Conservation (phyloP, 2,797 vertebrate species). For the Austrolebias charrua region DNA sequence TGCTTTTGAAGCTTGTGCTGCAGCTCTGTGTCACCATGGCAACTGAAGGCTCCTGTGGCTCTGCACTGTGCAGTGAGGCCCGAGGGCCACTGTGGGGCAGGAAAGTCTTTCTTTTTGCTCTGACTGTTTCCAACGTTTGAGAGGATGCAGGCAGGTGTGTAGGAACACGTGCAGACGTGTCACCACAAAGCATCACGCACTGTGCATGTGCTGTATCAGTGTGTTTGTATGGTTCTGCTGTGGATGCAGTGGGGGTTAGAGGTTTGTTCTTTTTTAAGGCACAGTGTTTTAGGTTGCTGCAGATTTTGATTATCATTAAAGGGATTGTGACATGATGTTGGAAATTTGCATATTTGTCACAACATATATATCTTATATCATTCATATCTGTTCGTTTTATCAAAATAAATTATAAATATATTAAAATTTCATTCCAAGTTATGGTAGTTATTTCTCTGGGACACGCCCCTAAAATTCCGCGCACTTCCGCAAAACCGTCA, state of each 20-base stretch:
- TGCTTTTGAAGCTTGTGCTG: constrained; percentile 58
- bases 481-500: no score
- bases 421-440: no score
- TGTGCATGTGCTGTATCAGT: constrained; percentile 10
- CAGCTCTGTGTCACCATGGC: constrained; percentile 75
- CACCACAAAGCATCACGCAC: background rate
- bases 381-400: no score
- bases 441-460: no score
- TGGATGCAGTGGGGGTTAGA: background rate
- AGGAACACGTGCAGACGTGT: background rate
- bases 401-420: no score
- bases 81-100: constrained; percentile 72
- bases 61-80: constrained; percentile 56
- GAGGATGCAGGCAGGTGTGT: background rate
- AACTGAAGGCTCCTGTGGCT: constrained; percentile 68
- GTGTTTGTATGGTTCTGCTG: background rate
- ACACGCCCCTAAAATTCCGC: no score
- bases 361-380: no score
- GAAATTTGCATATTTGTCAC: no score
- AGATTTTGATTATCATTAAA: background rate
- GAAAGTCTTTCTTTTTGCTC: constrained; percentile 42
- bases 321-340: no score
- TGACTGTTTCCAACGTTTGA: background rate
- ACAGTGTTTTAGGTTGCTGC: background rate
- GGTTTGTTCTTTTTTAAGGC: background rate